Base-by-base conservation (phyloP, 2,888 invertebrate species). In the Eueremaeus valkanovi region DNA sequence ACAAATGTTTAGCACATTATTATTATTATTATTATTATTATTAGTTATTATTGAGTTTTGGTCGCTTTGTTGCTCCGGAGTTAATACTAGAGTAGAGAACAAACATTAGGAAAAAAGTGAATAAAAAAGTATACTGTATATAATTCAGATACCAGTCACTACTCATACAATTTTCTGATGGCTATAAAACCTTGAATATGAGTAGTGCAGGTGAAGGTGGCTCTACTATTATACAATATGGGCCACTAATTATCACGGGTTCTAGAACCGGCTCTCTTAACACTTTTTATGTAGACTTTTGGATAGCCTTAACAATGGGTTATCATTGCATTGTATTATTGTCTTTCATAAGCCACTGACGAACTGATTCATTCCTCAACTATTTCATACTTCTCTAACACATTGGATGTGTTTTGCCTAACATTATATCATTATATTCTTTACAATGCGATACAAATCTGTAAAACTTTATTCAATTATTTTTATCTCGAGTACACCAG, bases 201-300 rank as follows among this genome's bases (percentile, higher is more conserved):
- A 63, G 31, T 63, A n/a, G 33, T 24, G 55, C 33, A 36, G 63
- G 63, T 63, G 63, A 63, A 63, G 63, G 63, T 63, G 63, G 63
- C 33, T 29, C 33, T n/a, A n/a, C 27, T 18, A 16, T 21, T 51
- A 51, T 51, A 36, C 9, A 2, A 55, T 55, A 63, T 63, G 63
- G 63, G 63, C 33, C 63, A 63, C 63, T 63, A 63, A 63, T 63
- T 63, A 24, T 24, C 21, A 8, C 21, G 55, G 8, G 55, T 18
- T 55, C 18, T 36, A n/a, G 63, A 63, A 63, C 63, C 63, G 36
- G 63, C 63, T 63, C 63, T 63, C 27, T 31, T 8, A 33, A 63
- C 63, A 27, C 36, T 33, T 63, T 63, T 36, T 63, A 27, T 29
- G 16, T 31, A 31, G 3, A 9, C 31, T 31, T 18, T 63, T 63